Evolutionary conservation across 2,888 invertebrate species (phyloP).

Genomic region (Dolichomitus sp.): DNA sequence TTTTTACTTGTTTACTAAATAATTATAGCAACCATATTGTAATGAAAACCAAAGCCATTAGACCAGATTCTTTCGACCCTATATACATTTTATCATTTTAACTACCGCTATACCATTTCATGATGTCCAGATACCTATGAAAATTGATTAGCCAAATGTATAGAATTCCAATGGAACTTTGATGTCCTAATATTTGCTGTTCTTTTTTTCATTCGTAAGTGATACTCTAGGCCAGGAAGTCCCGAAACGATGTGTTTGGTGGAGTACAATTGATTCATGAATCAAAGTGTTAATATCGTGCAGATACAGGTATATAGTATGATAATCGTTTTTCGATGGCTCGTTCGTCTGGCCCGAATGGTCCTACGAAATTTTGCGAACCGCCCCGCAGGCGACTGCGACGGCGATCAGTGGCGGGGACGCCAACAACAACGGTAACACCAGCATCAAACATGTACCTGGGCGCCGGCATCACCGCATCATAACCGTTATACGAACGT

Average conservation of each 20-base stretch:
- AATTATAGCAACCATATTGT: too few relatives aligned
- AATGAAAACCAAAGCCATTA: too few relatives aligned
- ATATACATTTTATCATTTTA: background rate
- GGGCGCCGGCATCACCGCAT: conserved; percentile 67
- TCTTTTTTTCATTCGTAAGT: background rate
- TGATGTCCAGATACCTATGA: background rate
- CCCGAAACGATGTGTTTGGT: conserved; percentile 1
- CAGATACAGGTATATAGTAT: background rate
- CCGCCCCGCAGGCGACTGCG: conserved; percentile 30
- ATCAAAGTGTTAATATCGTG: conserved; percentile 21
- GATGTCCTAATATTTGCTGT: background rate
- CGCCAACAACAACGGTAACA: conserved; percentile 61
- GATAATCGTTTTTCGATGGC: conserved; percentile 66
- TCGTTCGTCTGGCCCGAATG: conserved; percentile 59
- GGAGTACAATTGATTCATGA: conserved; percentile 24
- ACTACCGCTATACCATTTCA: background rate
- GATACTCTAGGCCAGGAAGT: background rate
- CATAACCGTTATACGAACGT: conserved; percentile 68
- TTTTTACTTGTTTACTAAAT: too few relatives aligned
- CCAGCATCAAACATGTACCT: conserved; percentile 53
- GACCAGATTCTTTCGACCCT: too few relatives aligned
- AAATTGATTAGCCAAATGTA: background rate
- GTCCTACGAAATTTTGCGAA: conserved; percentile 53
- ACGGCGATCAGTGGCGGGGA: conserved; percentile 37
- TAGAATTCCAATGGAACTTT: background rate